A percentile compares a stretch with the other conserved stretches of the same genome.
These are phyloP conservation scores for Menidia beryllina DNA, from an alignment of 2,113 vertebrate genomes.

Conservation along the genomic window DNA sequence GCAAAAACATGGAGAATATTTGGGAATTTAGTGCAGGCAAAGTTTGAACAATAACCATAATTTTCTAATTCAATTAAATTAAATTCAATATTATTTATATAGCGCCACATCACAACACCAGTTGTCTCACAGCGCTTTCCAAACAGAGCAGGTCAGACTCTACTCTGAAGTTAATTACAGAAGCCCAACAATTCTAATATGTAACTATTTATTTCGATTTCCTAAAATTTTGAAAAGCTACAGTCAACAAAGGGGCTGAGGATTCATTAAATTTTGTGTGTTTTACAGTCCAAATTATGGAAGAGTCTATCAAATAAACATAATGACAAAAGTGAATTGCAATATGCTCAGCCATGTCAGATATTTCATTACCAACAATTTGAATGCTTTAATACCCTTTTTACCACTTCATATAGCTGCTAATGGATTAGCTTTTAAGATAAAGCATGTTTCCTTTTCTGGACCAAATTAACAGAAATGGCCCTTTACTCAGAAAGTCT, in stretches of 20 bases:
- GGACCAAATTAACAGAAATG: constrained; percentile 20
- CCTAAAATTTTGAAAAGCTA: not conserved
- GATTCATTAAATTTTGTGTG: constrained; percentile 11
- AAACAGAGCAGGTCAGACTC: too few species aligned
- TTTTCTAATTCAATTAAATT: too few species aligned
- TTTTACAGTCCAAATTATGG: constrained; percentile 27
- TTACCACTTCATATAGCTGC: not conserved
- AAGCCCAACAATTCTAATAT: too few species aligned
- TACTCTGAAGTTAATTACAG: too few species aligned
- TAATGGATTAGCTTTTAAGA: not conserved
- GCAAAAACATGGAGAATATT: not conserved
- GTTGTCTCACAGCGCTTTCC: too few species aligned
- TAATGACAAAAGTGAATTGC: not conserved
- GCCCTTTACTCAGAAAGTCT: constrained; percentile 17
- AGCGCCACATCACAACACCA: too few species aligned
- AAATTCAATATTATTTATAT: too few species aligned
- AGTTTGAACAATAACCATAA: too few species aligned
- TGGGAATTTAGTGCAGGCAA: too few species aligned
- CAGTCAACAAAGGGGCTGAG: not conserved
- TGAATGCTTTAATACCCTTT: constrained; percentile 1
- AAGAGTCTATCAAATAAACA: not conserved
- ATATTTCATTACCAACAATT: constrained; percentile 1
- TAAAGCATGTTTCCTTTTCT: not conserved
- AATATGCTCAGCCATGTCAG: not conserved
- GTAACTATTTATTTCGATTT: not conserved